phyloP scores from a whole-genome alignment of 2,113 vertebrate genomes.

The Pycnonotus jocosus region DNA sequence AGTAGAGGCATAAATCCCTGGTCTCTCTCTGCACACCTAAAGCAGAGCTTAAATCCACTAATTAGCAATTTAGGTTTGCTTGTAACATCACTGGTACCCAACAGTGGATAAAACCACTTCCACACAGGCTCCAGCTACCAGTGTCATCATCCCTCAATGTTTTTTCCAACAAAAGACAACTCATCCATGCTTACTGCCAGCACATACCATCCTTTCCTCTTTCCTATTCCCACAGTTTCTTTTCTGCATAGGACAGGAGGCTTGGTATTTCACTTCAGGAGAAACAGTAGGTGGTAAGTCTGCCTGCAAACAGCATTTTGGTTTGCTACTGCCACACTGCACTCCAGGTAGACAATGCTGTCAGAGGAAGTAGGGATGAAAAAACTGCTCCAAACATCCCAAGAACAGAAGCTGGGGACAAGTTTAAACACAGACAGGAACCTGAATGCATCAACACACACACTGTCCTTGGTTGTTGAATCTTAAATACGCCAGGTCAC shows the following conservation, averaged over 20 bases:
- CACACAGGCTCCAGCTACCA: neutral
- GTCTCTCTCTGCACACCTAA: neutral
- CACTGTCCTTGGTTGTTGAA: neutral
- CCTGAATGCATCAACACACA: accelerated
- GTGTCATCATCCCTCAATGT: neutral
- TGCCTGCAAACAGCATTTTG: neutral
- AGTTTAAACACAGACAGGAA: neutral
- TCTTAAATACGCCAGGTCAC: accelerated
- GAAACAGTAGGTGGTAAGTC: neutral
- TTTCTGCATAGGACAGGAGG: neutral
- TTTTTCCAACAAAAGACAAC: neutral
- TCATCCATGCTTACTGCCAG: too few relatives aligned
- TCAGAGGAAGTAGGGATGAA: neutral
- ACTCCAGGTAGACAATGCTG: neutral
- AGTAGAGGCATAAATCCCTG: neutral
- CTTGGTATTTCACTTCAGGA: neutral
- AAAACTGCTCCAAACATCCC: neutral
- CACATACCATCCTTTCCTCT: neutral
- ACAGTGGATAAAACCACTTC: neutral
- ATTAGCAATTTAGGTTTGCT: neutral
- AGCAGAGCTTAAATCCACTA: neutral
- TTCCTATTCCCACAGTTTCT: neutral
- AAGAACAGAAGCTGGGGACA: neutral
- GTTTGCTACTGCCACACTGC: neutral
- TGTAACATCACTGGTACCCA: neutral